Conservation (phyloP, 1,140 invertebrate species). For the Oncopodura yosiiana region DNA sequence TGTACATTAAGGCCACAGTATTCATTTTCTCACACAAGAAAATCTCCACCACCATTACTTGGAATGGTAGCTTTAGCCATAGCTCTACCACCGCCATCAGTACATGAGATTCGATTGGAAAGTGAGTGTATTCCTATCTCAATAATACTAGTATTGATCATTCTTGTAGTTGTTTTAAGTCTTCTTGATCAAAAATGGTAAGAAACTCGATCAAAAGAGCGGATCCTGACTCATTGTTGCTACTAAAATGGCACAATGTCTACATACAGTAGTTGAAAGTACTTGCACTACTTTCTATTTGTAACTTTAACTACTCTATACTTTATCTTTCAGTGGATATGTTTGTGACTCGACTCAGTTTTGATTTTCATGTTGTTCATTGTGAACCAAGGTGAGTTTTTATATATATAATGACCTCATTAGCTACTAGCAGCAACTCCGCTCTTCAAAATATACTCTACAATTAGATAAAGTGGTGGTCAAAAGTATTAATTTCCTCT, state of each 20-base stretch:
- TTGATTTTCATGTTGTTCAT: slow-evolving; percentile 91
- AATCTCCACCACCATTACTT: slow-evolving; percentile 68
- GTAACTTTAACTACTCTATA: too few relatives aligned
- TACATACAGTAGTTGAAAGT: too few relatives aligned
- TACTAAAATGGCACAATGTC: too few relatives aligned
- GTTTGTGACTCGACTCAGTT: slow-evolving; percentile 91
- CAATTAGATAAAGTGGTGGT: background rate
- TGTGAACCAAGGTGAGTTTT: slow-evolving; percentile 81
- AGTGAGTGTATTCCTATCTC: slow-evolving; percentile 61
- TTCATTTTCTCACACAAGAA: slow-evolving; percentile 76
- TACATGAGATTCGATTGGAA: slow-evolving; percentile 91
- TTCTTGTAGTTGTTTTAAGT: too few relatives aligned
- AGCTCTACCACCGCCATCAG: slow-evolving; percentile 85
- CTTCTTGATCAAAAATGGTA: too few relatives aligned
- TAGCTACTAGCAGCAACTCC: background rate
- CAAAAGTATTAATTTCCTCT: background rate
- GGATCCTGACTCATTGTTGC: too few relatives aligned
- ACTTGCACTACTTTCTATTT: too few relatives aligned
- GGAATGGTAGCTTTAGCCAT: slow-evolving; percentile 92
- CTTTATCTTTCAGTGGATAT: too few relatives aligned
- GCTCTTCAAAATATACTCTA: background rate
- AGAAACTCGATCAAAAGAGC: too few relatives aligned
- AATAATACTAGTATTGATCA: too few relatives aligned
- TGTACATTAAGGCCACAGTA: slow-evolving; percentile 83
- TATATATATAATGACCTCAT: background rate